Evolutionary conservation across 1,140 invertebrate species (phyloP), one percentile per base, ranked within the genome.

Genomic region (Homalodisca vitripennis): DNA sequence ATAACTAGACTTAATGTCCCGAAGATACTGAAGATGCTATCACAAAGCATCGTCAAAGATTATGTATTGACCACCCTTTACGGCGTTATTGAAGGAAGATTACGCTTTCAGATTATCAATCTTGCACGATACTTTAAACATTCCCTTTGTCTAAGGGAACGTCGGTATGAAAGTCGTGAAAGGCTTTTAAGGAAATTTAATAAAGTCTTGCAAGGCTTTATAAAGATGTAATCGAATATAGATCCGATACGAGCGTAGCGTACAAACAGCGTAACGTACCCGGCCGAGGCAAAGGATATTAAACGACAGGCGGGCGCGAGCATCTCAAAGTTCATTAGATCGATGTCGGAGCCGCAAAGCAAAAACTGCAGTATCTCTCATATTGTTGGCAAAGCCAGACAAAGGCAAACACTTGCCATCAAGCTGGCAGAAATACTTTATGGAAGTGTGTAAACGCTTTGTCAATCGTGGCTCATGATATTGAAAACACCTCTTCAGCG

Each of bases 151-250:
- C 48, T 53, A 20, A 24, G 6, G 34, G 6, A 17, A 17, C 34
- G 34, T 6, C 34, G 34, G 34, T 41, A 41, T 41, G 48, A 53
- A 53, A 14, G 48, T 53, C 48, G 12, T 53, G 48, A 53, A 13
- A 53, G 48, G 48, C 48, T 53, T 53, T 41, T 53, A 53, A 53
- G 48, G 48, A 53, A 53, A 53, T 53, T 53, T 53, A 53, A 53
- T 53, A 53, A 53, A 53, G 48, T n/a, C 12, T 24, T 53, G 3
- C 13, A 20, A 53, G 48, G 48, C 48, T 53, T 53, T 53, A 53
- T 53, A 53, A 53, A 53, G 48, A 53, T 53, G 48, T 53, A 53
- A 53, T 53, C 48, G 48, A 53, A 53, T 53, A 53, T 53, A 20
- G 48, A 53, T 53, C 48, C 48, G 48, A 53, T 53, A 53, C 20